Evolutionary conservation across 2,113 vertebrate species (phyloP).

Genomic region (Colinus virginianus): DNA sequence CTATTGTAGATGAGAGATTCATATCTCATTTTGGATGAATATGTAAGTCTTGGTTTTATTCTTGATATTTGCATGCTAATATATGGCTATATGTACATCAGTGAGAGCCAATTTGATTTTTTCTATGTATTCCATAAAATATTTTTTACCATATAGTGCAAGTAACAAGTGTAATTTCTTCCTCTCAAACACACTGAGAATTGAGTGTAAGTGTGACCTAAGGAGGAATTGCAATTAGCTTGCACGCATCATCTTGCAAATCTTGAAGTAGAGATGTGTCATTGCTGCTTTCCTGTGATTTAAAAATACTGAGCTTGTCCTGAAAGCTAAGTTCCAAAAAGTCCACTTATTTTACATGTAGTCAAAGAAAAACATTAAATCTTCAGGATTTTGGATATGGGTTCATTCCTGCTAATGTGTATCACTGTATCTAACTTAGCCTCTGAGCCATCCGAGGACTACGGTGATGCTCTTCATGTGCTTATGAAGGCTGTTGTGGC

Average conservation of each 20-base stretch:
- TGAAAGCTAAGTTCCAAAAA: neutral
- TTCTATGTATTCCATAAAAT: neutral
- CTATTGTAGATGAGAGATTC: slow-evolving; percentile 93
- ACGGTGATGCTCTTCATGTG: neutral
- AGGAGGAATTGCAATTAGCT: neutral
- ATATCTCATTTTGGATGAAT: slow-evolving; percentile 97
- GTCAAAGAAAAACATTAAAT: neutral
- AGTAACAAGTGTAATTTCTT: neutral
- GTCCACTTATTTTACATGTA: neutral
- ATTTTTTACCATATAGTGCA: neutral
- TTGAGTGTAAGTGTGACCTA: neutral
- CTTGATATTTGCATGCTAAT: neutral
- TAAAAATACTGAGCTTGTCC: neutral
- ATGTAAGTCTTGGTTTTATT: slow-evolving; percentile 84
- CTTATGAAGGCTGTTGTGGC: neutral
- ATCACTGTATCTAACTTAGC: neutral
- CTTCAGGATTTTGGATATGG: neutral
- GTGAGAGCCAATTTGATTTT: neutral
- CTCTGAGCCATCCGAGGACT: neutral
- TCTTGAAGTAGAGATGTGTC: neutral
- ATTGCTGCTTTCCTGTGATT: neutral
- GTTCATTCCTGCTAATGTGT: neutral
- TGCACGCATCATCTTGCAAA: neutral
- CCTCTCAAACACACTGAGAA: neutral
- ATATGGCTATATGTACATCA: neutral